Percentiles rank a stretch among this genome's conserved stretches.
These are phyloP conservation scores for Gadus chalcogrammus DNA, from an alignment of 2,113 vertebrate genomes.

Conservation along the genomic window DNA sequence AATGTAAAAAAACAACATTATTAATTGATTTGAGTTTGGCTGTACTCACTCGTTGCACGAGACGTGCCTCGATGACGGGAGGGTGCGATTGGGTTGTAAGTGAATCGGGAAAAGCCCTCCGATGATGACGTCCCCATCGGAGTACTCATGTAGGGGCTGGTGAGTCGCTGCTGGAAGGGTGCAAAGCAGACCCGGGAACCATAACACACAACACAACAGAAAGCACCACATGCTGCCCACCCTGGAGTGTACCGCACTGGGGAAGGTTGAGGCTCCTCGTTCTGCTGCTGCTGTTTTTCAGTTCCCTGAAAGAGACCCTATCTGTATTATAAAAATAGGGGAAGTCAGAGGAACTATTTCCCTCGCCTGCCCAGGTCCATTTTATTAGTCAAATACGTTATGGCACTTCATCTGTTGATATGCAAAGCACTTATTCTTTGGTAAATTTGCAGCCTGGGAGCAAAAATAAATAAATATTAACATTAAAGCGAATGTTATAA, in stretches of 20 bases:
- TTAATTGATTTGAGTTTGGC: neutral
- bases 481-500: too few relatives aligned
- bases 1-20: neutral
- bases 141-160: neutral
- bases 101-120: slow-evolving; percentile 62
- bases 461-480: too few relatives aligned
- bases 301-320: too few relatives aligned
- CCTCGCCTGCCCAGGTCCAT: neutral
- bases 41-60: slow-evolving; percentile 36
- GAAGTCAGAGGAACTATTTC: neutral
- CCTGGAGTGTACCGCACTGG: neutral
- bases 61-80: neutral
- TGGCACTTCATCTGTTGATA: too few relatives aligned
- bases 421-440: too few relatives aligned
- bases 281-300: neutral
- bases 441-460: too few relatives aligned
- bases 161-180: neutral
- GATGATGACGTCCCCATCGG: slow-evolving; percentile 54
- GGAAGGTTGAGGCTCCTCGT: neutral
- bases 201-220: neutral
- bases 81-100: neutral
- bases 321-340: neutral
- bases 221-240: neutral
- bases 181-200: neutral
- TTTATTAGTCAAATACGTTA: too few relatives aligned